These are phyloP conservation scores for Hydriomena furcata DNA, from an alignment of 2,888 invertebrate genomes.

Conservation along the genomic window DNA sequence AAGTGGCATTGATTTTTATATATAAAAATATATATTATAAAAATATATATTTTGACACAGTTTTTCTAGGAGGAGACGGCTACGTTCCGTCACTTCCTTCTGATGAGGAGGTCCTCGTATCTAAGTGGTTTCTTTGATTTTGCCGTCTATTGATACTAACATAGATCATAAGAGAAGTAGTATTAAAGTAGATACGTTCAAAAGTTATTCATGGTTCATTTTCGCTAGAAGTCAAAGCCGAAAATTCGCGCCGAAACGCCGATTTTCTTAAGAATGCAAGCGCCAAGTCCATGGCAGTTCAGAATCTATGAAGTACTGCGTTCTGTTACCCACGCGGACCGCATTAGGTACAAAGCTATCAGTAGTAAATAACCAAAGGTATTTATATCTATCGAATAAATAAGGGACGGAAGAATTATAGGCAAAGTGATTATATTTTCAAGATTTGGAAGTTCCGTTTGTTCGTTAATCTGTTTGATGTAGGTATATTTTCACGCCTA, in stretches of 20 bases:
- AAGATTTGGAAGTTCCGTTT: neutral
- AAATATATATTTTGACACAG: too few relatives aligned
- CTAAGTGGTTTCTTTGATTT: too few relatives aligned
- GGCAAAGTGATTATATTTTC: neutral
- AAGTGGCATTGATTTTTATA: too few relatives aligned
- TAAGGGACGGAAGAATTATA: constrained; percentile 17
- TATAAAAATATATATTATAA: too few relatives aligned
- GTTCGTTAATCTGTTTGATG: constrained; percentile 5
- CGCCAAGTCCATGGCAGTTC: neutral
- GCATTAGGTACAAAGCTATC: constrained; percentile 38
- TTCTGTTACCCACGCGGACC: constrained; percentile 68
- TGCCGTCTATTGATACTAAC: too few relatives aligned
- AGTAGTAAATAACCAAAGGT: constrained; percentile 29
- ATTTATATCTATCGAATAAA: constrained; percentile 28
- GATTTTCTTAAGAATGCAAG: neutral
- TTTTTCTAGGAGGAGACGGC: too few relatives aligned
- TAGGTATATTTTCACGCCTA: neutral
- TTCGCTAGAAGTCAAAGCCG: neutral
- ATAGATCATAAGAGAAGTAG: too few relatives aligned
- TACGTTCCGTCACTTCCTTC: too few relatives aligned
- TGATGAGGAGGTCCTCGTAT: too few relatives aligned
- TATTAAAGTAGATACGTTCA: too few relatives aligned
- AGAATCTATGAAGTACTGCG: constrained; percentile 44
- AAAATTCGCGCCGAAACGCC: neutral
- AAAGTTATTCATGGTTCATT: too few relatives aligned